phyloP scores from a whole-genome alignment of 2,797 vertebrate genomes.

The Anguilla pacifica region DNA sequence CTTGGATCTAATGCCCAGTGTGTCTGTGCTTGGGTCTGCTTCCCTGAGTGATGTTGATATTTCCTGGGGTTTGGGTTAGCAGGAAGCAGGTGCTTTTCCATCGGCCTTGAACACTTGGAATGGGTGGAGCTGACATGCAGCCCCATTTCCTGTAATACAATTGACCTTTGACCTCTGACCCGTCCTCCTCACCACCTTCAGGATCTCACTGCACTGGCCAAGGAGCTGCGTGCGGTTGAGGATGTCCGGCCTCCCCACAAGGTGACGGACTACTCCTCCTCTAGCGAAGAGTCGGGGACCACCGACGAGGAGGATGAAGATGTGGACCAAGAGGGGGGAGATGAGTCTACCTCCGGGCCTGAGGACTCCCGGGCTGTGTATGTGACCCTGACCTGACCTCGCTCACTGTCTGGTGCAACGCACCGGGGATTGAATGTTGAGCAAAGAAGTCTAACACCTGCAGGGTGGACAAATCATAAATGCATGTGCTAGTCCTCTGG shows the following conservation, averaged over 20 bases:
- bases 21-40: background rate
- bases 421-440: no score
- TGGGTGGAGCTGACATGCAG: background rate
- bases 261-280: constrained; percentile 96
- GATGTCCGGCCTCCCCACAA: constrained; percentile 93
- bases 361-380: constrained; percentile 92
- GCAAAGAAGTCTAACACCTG: no score
- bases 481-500: no score
- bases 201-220: constrained; percentile 95
- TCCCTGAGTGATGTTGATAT: background rate
- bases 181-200: constrained; percentile 45
- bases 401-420: background rate
- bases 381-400: constrained; percentile 33
- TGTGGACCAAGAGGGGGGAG: constrained; percentile 90
- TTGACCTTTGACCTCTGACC: constrained; percentile 31
- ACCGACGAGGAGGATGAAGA: constrained; percentile 97
- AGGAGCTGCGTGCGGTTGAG: constrained; percentile 92
- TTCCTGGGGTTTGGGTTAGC: background rate
- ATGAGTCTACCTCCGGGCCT: constrained; percentile 91
- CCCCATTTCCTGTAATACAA: background rate
- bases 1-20: no score
- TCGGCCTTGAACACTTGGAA: background rate
- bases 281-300: constrained; percentile 95
- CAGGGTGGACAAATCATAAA: no score
- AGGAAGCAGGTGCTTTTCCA: background rate